Conservation (phyloP, 2,113 vertebrate species). For the Ornithorhynchus anatinus region DNA sequence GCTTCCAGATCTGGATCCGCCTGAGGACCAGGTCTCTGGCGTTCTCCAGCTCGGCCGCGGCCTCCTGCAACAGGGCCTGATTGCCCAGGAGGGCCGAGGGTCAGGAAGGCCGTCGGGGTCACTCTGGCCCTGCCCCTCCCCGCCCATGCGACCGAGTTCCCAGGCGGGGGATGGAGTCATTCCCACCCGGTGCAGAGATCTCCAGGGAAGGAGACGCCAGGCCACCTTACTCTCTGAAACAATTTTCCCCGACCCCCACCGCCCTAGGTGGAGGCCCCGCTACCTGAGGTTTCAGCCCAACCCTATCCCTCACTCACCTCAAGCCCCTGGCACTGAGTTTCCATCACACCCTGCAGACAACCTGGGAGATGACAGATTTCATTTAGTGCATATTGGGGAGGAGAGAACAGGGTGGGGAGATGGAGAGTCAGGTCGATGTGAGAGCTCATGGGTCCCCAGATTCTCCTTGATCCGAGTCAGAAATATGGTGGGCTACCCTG, state of each 20-base stretch:
- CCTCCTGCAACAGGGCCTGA: slow-evolving; percentile 65
- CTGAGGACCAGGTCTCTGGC: slow-evolving; percentile 78
- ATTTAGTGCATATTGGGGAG: not conserved
- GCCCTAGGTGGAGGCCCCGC: not conserved
- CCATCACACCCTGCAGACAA: slow-evolving; percentile 36
- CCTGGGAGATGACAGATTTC: no score
- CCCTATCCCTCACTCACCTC: slow-evolving; percentile 49
- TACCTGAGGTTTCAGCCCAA: no score
- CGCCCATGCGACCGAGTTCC: no score
- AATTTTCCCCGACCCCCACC: not conserved
- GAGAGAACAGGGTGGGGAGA: not conserved
- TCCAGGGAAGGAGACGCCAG: no score
- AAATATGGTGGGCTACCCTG: no score
- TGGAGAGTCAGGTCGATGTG: not conserved
- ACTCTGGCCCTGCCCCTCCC: not conserved
- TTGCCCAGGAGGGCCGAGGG: not conserved
- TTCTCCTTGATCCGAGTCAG: not conserved
- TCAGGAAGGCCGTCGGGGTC: not conserved
- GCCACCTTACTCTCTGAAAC: no score
- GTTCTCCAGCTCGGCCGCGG: slow-evolving; percentile 74
- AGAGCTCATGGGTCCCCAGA: not conserved
- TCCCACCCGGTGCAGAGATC: no score
- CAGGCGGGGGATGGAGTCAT: no score
- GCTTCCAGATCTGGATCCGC: slow-evolving; percentile 85
- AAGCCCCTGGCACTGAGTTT: slow-evolving; percentile 30